These are phyloP conservation scores for Papilio xuthus DNA, from an alignment of 1,140 invertebrate genomes.

Conservation along the genomic window DNA sequence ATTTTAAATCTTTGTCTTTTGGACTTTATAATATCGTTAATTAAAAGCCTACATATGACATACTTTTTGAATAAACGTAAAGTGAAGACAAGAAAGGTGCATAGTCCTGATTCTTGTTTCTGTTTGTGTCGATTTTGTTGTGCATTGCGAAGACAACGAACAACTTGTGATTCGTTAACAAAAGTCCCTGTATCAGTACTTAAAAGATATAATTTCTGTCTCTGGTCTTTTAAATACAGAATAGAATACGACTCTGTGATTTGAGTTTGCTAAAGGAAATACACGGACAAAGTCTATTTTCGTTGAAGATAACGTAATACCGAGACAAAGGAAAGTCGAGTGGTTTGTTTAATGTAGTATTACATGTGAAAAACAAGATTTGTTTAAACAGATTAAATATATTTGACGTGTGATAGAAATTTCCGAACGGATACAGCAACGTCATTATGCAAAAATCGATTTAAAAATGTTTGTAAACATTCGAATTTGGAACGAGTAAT, in stretches of 20 bases:
- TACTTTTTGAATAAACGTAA: conserved; percentile 61
- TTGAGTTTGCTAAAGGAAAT: conserved; percentile 39
- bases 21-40: conserved; percentile 41
- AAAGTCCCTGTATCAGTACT: conserved; percentile 68
- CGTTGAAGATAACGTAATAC: conserved; percentile 47
- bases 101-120: conserved; percentile 56
- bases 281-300: conserved; percentile 24
- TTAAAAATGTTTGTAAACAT: conserved; percentile 28
- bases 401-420: not conserved
- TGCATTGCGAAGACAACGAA: conserved; percentile 59
- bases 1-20: not conserved
- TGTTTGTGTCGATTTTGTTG: conserved; percentile 69
- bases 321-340: conserved; percentile 55
- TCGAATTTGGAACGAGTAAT: not conserved
- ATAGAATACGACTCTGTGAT: conserved; percentile 49
- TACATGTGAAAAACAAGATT: conserved; percentile 40
- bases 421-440: not conserved
- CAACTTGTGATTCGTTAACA: conserved; percentile 63
- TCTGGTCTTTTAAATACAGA: conserved; percentile 75
- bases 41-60: conserved; percentile 77
- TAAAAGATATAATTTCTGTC: conserved; percentile 75
- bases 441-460: not conserved
- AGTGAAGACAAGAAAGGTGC: conserved; percentile 66
- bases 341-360: conserved; percentile 54
- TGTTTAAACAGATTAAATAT: not conserved